Percentiles rank a stretch among this genome's conserved stretches.
phyloP scores from a whole-genome alignment of 92 coral and sea anemone genomes.

The Virgularia gustaviana region DNA sequence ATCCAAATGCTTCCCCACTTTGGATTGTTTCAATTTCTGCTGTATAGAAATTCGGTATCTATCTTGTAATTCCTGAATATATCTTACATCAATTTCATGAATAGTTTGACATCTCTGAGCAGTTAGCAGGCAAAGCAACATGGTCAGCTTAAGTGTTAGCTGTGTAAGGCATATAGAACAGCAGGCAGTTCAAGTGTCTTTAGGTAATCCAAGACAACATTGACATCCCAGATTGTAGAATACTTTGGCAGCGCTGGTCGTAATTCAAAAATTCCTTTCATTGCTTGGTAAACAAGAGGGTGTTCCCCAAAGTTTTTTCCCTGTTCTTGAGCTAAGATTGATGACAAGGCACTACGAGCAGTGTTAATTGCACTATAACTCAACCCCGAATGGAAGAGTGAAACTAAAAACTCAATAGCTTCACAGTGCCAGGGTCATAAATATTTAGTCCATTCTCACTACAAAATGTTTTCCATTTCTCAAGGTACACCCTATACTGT shows the following conservation, averaged over 20 bases:
- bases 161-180: constrained; percentile 38
- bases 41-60: constrained; percentile 40
- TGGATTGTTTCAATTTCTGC: constrained; percentile 53
- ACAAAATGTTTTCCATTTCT: no score
- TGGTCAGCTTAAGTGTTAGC: constrained; percentile 50
- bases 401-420: no score
- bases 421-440: no score
- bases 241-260: background rate
- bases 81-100: constrained; percentile 42
- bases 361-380: no score
- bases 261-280: no score
- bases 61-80: constrained; percentile 44
- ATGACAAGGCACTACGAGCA: no score
- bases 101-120: constrained; percentile 47
- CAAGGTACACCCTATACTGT: no score
- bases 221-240: background rate
- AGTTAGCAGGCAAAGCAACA: constrained; percentile 48
- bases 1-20: constrained; percentile 52
- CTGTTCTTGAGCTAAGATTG: no score
- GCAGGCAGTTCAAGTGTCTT: constrained; percentile 7
- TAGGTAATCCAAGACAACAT: background rate
- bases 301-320: no score
- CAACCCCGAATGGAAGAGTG: no score
- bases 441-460: no score
- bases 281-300: no score